Percentiles rank a stretch among this genome's conserved stretches.
Evolutionary conservation across 1,140 invertebrate species (phyloP).

Genomic region (Fopius arisanus): DNA sequence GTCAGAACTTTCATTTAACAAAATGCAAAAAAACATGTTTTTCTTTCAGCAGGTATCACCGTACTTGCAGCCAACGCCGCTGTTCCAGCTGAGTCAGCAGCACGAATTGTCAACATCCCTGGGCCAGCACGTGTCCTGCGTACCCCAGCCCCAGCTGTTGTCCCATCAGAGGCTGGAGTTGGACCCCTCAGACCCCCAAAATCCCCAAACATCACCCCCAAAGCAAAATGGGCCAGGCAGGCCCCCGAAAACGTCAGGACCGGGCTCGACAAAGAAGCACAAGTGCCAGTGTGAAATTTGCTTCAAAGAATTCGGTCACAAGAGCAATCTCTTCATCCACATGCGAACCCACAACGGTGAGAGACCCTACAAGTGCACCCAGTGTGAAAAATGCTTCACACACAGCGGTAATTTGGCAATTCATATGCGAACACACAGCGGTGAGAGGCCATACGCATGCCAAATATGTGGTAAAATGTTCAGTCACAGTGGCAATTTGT

Average conservation of each 20-base stretch:
- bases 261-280: constrained; percentile 44
- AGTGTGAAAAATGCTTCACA: constrained; percentile 76
- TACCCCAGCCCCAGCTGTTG: constrained; percentile 14
- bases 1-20: too few species aligned
- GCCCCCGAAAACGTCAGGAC: constrained; percentile 43
- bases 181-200: constrained; percentile 31
- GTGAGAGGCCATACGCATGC: constrained; percentile 71
- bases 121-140: neutral
- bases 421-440: constrained; percentile 69
- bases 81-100: constrained; percentile 8
- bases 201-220: constrained; percentile 28
- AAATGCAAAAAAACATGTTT: too few species aligned
- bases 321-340: constrained; percentile 68
- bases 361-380: constrained; percentile 74
- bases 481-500: constrained; percentile 67
- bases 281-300: constrained; percentile 68
- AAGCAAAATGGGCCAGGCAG: constrained; percentile 51
- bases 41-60: neutral
- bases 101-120: neutral
- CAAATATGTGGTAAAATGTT: constrained; percentile 69
- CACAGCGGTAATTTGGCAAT: constrained; percentile 71
- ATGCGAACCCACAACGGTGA: constrained; percentile 73
- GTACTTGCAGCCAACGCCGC: neutral
- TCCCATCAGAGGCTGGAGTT: constrained; percentile 17
- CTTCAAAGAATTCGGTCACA: constrained; percentile 67